Evolutionary conservation across 2,888 invertebrate genomes (phyloP).

Genomic region (Orthosia gothica): DNA sequence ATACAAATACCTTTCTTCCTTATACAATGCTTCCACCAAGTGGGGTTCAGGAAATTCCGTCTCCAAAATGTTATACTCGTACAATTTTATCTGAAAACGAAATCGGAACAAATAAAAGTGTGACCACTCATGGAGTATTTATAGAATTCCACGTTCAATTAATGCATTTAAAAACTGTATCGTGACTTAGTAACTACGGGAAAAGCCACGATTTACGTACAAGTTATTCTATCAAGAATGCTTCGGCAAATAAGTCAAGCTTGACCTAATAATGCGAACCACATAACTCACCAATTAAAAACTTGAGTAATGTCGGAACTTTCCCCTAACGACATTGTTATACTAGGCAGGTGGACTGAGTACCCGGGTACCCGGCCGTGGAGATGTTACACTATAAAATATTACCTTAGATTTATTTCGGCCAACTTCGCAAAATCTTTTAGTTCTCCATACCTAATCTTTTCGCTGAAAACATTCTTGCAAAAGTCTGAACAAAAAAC

Average conservation of each 20-base stretch:
- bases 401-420: slow-evolving; percentile 31
- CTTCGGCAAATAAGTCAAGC: slow-evolving; percentile 29
- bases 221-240: slow-evolving; percentile 46
- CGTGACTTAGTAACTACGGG: slow-evolving; percentile 8
- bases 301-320: slow-evolving; percentile 50
- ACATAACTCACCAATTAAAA: slow-evolving; percentile 58
- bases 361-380: neutral
- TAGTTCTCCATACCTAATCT: slow-evolving; percentile 5
- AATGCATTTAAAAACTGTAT: slow-evolving; percentile 8
- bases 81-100: slow-evolving; percentile 32
- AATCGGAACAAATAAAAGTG: slow-evolving; percentile 25
- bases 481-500: slow-evolving; percentile 44
- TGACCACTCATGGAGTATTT: slow-evolving; percentile 23
- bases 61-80: neutral
- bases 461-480: slow-evolving; percentile 28
- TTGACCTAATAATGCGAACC: slow-evolving; percentile 54
- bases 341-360: slow-evolving; percentile 10
- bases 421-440: slow-evolving; percentile 11
- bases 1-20: neutral
- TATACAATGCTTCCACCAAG: neutral
- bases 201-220: slow-evolving; percentile 19
- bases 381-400: slow-evolving; percentile 31
- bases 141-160: slow-evolving; percentile 26
- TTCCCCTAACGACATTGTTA: slow-evolving; percentile 26
- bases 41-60: slow-evolving; percentile 20